Conservation (phyloP, 2,888 invertebrate genomes). For the Chrysodeixis includens region DNA sequence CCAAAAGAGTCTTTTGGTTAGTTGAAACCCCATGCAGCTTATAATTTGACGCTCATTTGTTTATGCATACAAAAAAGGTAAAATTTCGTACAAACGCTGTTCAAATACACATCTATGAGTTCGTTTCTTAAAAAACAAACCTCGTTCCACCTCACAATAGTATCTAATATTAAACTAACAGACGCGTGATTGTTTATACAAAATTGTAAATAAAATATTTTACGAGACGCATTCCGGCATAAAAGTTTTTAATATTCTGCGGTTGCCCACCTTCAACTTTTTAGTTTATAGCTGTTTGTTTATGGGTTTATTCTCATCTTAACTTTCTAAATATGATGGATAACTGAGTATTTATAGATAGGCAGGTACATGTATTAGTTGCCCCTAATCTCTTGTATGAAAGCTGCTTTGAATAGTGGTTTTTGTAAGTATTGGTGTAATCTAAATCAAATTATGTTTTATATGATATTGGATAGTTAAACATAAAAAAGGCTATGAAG, state of each 20-base stretch:
- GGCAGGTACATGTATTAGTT: too few relatives aligned
- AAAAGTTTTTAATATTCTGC: conserved; percentile 65
- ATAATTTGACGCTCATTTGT: too few relatives aligned
- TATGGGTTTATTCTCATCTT: conserved; percentile 60
- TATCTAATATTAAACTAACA: conserved; percentile 30
- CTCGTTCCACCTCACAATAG: background rate
- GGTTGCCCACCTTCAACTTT: conserved; percentile 68
- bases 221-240: conserved; percentile 58
- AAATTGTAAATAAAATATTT: conserved; percentile 61
- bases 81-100: too few relatives aligned
- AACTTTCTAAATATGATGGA: conserved; percentile 49
- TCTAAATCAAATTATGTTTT: background rate
- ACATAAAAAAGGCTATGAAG: too few relatives aligned
- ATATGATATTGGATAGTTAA: too few relatives aligned
- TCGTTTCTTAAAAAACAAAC: background rate
- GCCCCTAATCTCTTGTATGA: background rate
- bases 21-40: too few relatives aligned
- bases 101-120: background rate
- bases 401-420: background rate
- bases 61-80: too few relatives aligned
- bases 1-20: too few relatives aligned
- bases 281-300: conserved; percentile 65
- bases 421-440: background rate
- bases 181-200: conserved; percentile 48
- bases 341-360: conserved; percentile 18